Percentiles rank a stretch among this genome's conserved stretches.
These are phyloP conservation scores for Agonopterix arenella DNA, from an alignment of 2,888 invertebrate species.

Conservation along the genomic window DNA sequence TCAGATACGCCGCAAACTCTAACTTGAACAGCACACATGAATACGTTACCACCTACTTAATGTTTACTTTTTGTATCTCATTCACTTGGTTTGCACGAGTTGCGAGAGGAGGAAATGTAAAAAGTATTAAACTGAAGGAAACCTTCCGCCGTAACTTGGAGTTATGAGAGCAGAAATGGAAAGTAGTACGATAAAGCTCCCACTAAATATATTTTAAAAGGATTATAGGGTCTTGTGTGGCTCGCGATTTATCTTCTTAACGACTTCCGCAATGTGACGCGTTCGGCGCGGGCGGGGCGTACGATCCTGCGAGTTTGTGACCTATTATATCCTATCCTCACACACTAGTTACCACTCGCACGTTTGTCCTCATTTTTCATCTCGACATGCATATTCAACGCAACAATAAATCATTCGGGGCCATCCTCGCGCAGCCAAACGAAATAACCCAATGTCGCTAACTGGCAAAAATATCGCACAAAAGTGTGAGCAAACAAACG, in stretches of 20 bases:
- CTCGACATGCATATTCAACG: conserved; percentile 74
- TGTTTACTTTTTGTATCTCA: conserved; percentile 1
- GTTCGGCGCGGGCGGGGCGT: conserved; percentile 21
- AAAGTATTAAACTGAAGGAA: neutral
- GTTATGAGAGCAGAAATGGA: conserved; percentile 23
- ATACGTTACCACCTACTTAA: neutral
- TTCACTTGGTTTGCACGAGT: too few species aligned
- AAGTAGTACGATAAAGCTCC: conserved; percentile 33
- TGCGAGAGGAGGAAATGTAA: too few species aligned
- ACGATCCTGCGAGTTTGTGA: conserved; percentile 7
- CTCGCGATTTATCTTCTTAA: conserved; percentile 65
- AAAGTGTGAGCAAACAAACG: conserved; percentile 66
- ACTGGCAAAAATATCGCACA: conserved; percentile 54
- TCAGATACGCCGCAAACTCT: neutral
- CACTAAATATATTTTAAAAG: conserved; percentile 48
- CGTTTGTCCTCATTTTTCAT: conserved; percentile 71
- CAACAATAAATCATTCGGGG: conserved; percentile 68
- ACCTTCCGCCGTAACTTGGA: neutral
- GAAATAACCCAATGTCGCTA: conserved; percentile 61
- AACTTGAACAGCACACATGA: neutral
- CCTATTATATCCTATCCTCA: conserved; percentile 27
- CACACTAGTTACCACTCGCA: conserved; percentile 43
- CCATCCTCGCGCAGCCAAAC: conserved; percentile 53
- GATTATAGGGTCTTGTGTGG: conserved; percentile 53
- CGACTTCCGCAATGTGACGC: conserved; percentile 58